Percentiles rank a stretch among this genome's conserved stretches.
phyloP scores from a whole-genome alignment of 2,113 vertebrate species.

The Antechinus stuartii region DNA sequence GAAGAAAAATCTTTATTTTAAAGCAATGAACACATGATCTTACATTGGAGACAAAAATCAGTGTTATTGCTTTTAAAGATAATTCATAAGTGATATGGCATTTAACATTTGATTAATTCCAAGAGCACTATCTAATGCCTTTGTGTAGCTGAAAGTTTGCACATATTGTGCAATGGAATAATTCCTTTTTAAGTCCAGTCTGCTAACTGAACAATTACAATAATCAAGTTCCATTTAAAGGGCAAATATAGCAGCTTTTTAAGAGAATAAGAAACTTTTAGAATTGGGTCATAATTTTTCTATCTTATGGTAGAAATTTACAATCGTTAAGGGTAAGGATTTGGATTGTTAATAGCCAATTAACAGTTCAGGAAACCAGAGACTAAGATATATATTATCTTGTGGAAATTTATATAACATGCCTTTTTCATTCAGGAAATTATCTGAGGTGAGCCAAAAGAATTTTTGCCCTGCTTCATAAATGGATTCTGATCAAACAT shows the following conservation, averaged over 20 bases:
- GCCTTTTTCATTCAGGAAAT: slow-evolving; percentile 39
- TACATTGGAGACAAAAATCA: slow-evolving; percentile 43
- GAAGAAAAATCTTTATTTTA: slow-evolving; percentile 82
- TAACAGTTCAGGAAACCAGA: background rate
- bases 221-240: slow-evolving; percentile 52
- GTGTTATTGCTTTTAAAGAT: slow-evolving; percentile 4
- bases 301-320: background rate
- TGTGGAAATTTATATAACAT: background rate
- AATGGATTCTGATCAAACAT: slow-evolving; percentile 41
- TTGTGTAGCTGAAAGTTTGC: background rate
- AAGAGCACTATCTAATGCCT: background rate
- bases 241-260: slow-evolving; percentile 52
- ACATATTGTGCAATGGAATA: background rate
- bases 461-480: slow-evolving; percentile 45
- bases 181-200: background rate
- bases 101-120: slow-evolving; percentile 9
- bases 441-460: slow-evolving; percentile 10
- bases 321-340: background rate
- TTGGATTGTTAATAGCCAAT: slow-evolving; percentile 26
- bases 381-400: slow-evolving; percentile 47
- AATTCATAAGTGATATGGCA: background rate
- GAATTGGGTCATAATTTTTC: slow-evolving; percentile 27
- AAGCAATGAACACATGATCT: slow-evolving; percentile 70
- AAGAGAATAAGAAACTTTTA: slow-evolving; percentile 33
- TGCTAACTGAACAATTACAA: slow-evolving; percentile 36